Conservation (phyloP, 2,113 vertebrate species). For the Montifringilla adamsi region DNA sequence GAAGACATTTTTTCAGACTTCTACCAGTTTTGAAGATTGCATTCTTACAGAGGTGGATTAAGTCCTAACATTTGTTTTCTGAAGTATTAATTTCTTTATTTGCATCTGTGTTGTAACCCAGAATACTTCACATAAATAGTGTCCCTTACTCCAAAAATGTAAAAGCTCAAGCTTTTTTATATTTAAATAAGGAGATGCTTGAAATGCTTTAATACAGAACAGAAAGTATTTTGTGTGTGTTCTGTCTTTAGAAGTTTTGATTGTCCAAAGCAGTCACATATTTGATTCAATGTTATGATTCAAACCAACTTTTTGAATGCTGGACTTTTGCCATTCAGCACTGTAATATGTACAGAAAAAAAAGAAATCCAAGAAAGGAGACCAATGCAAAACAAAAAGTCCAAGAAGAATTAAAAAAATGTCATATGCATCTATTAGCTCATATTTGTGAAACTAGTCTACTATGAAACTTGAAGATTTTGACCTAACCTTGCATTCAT, state of each 20-base stretch:
- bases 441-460: background rate
- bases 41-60: background rate
- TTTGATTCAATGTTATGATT: background rate
- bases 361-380: background rate
- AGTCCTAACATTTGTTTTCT: background rate
- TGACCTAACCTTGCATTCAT: constrained; percentile 14
- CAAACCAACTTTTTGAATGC: background rate
- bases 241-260: background rate
- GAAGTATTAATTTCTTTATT: background rate
- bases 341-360: background rate
- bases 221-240: background rate
- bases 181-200: background rate
- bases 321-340: background rate
- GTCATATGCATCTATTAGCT: background rate
- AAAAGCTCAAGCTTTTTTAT: background rate
- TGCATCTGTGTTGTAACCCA: background rate
- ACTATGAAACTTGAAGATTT: background rate
- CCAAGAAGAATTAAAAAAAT: background rate
- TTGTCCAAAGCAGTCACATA: background rate
- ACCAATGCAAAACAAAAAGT: background rate
- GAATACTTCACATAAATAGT: background rate
- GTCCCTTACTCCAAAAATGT: background rate
- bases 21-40: background rate
- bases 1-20: background rate
- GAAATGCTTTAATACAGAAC: background rate